Evolutionary conservation across 2,888 invertebrate species (phyloP), one percentile per base, ranked within the genome.

Genomic region (Nemapogon koenigi): DNA sequence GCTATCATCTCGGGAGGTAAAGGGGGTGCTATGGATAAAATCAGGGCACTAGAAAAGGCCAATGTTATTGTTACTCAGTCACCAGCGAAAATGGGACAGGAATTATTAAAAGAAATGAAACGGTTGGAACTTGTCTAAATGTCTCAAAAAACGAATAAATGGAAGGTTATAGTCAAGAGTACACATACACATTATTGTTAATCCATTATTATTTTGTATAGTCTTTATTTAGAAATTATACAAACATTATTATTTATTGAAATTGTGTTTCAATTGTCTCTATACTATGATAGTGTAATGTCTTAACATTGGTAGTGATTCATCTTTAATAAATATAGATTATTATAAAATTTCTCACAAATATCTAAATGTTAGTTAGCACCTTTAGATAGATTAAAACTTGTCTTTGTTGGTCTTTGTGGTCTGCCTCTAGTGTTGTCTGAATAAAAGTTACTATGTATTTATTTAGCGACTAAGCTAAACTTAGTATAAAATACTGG

Each of bases 1-100:
- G 99, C 99, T 47, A 99, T 99, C 56, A 98, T 99, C 62, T 94
- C 97, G 1, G 98, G 98, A 11, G 98, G 98, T 35, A 97, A 97
- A 68, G 98, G 99, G 46, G 97, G 96, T 38, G 99, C 99, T 41
- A 89, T 92, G 75, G 97, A 97, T 62, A 99, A 99, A 81, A 99
- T 99, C 49, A 89, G 91, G 54, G 97, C 99, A 41, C 78, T 99
- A 44, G 90, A 91, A 75, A 89, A 88, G 40, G 97, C 97, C 46
- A 94, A 94, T 51, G 97, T 97, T 15, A 88, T 93, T 55, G 97
- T 98, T 8, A 94, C 95, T 25, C 89, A 90, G 71, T 97, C 96
- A 49, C 97, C 97, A 10, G 97, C 97, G 46, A 91, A 96, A 79
- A 94, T 98, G 92, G 97, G 97, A 36, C 84, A 83, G 40, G 90